phyloP scores from a whole-genome alignment of 2,797 vertebrate genomes.

The Channallabes apus region DNA sequence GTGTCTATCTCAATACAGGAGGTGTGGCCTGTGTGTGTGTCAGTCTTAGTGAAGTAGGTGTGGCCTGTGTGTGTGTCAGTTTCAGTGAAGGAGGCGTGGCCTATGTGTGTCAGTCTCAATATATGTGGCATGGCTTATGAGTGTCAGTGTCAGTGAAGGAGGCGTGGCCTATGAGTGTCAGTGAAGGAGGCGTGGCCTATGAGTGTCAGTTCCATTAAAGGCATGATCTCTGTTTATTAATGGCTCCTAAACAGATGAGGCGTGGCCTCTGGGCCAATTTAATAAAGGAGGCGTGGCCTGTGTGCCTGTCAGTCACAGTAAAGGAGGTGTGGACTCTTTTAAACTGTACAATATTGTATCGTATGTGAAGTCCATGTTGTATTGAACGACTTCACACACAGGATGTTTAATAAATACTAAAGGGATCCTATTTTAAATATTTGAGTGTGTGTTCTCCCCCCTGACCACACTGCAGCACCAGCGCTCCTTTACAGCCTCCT shows the following conservation, averaged over 20 bases:
- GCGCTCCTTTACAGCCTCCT: background rate
- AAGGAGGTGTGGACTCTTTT: background rate
- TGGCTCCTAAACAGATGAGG: background rate
- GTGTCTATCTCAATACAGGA: background rate
- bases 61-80: background rate
- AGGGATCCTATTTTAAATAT: background rate
- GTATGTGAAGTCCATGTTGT: background rate
- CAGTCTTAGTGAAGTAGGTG: background rate
- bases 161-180: background rate
- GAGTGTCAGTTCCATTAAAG: background rate
- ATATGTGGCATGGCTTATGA: too few species aligned
- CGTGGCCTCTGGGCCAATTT: background rate
- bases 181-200: too few species aligned
- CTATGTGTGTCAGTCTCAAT: background rate
- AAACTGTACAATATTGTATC: background rate
- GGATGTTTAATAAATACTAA: background rate
- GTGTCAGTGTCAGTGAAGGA: background rate
- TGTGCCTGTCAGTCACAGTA: background rate
- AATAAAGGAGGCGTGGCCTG: background rate
- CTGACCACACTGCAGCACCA: background rate
- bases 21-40: background rate
- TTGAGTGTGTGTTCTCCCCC: background rate
- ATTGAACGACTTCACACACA: background rate
- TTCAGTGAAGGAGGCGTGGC: background rate
- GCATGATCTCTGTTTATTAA: background rate